phyloP scores from a whole-genome alignment of 2,113 vertebrate genomes.

The Thunnus maccoyii region DNA sequence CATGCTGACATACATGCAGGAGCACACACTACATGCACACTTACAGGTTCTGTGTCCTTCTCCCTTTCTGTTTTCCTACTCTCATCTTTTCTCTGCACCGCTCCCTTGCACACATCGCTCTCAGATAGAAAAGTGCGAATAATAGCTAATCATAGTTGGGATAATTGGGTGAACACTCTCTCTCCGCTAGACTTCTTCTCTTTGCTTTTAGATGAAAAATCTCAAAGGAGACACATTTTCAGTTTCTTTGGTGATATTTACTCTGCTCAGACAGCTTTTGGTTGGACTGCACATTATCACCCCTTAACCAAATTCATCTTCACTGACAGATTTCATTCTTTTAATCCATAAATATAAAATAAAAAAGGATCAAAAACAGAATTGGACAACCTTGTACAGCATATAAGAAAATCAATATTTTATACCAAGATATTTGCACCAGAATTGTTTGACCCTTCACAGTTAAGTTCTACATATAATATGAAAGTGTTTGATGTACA shows the following conservation, averaged over 20 bases:
- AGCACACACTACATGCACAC: not conserved
- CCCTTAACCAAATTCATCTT: not conserved
- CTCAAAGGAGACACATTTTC: conserved; percentile 29
- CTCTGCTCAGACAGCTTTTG: not conserved
- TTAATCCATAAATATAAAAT: not conserved
- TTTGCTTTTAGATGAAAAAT: conserved; percentile 21
- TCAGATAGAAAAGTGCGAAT: conserved; percentile 58
- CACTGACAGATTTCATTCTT: too few species aligned
- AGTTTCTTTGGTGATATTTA: not conserved
- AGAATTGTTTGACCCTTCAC: conserved; percentile 21
- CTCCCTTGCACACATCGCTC: not conserved
- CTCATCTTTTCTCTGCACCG: conserved; percentile 2
- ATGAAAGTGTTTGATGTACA: conserved; percentile 44
- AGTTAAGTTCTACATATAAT: conserved; percentile 32
- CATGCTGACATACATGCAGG: not conserved
- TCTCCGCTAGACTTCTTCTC: conserved; percentile 15
- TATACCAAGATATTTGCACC: conserved; percentile 64
- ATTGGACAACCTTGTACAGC: not conserved
- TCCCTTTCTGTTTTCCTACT: not conserved
- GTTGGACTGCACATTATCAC: not conserved
- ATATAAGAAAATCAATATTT: conserved; percentile 41
- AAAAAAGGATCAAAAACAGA: conserved; percentile 12
- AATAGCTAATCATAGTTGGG: conserved; percentile 57
- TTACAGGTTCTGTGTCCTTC: conserved; percentile 5
- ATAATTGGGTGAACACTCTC: conserved; percentile 50